These are phyloP conservation scores for Drosophila anceps DNA, from an alignment of 2,888 invertebrate genomes.

Conservation along the genomic window DNA sequence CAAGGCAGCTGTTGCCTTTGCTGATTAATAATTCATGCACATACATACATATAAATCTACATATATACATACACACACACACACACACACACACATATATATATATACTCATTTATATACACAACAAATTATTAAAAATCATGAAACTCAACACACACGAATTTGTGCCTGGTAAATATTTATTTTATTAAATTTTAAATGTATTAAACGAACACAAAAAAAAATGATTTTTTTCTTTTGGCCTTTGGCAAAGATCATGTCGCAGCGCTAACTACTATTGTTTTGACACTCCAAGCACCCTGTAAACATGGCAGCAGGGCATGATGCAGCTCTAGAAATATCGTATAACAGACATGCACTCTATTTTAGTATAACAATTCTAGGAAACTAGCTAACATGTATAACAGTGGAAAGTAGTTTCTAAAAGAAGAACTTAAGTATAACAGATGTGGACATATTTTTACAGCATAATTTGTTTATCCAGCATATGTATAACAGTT, in stretches of 20 bases:
- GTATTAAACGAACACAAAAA: slow-evolving; percentile 24
- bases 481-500: no score
- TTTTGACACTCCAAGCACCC: slow-evolving; percentile 20
- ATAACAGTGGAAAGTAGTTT: neutral
- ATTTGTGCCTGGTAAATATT: slow-evolving; percentile 67
- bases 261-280: slow-evolving; percentile 10
- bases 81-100: slow-evolving; percentile 1
- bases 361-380: neutral
- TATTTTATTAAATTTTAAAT: slow-evolving; percentile 58
- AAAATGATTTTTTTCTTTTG: neutral
- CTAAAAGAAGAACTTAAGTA: no score
- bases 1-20: slow-evolving; percentile 39
- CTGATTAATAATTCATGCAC: slow-evolving; percentile 63
- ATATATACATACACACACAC: slow-evolving; percentile 11
- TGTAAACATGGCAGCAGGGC: neutral
- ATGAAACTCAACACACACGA: slow-evolving; percentile 43
- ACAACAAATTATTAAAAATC: slow-evolving; percentile 52
- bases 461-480: no score
- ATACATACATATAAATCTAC: neutral
- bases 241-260: slow-evolving; percentile 13
- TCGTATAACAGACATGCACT: neutral
- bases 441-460: no score
- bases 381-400: neutral
- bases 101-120: neutral
- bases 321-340: neutral